phyloP scores from a whole-genome alignment of 2,797 vertebrate species.

The Sandelia bainsii region DNA sequence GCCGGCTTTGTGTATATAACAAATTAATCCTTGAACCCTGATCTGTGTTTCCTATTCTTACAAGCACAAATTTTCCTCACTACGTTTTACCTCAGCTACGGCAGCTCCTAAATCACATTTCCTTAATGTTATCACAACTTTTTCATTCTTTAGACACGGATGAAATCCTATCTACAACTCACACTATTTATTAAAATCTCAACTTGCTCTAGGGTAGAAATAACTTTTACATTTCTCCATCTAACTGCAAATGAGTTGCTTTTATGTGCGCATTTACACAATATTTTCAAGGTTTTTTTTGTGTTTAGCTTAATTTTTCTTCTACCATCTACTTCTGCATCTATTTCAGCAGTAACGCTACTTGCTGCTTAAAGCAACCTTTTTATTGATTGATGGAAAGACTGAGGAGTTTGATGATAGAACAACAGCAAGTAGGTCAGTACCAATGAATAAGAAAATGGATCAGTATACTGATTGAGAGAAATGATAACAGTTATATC shows the following conservation, averaged over 20 bases:
- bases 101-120: slow-evolving; percentile 1
- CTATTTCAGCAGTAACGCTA: neutral
- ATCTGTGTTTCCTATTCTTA: neutral
- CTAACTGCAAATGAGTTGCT: slow-evolving; percentile 1
- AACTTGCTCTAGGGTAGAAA: neutral
- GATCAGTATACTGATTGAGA: slow-evolving; percentile 1
- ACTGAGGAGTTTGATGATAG: slow-evolving; percentile 9
- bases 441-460: slow-evolving; percentile 9
- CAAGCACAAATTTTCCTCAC: slow-evolving; percentile 1
- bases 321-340: slow-evolving; percentile 23
- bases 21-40: neutral
- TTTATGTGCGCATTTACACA: neutral
- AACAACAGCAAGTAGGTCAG: neutral
- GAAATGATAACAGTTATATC: neutral
- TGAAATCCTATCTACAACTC: neutral
- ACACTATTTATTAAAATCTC: slow-evolving; percentile 15
- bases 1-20: neutral
- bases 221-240: slow-evolving; percentile 1
- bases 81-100: neutral
- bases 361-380: neutral
- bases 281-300: neutral
- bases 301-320: slow-evolving; percentile 11
- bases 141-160: slow-evolving; percentile 11
- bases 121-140: slow-evolving; percentile 7
- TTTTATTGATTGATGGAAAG: slow-evolving; percentile 2